Base-by-base conservation (phyloP, 2,888 invertebrate genomes). In the Sinelater perroti region DNA sequence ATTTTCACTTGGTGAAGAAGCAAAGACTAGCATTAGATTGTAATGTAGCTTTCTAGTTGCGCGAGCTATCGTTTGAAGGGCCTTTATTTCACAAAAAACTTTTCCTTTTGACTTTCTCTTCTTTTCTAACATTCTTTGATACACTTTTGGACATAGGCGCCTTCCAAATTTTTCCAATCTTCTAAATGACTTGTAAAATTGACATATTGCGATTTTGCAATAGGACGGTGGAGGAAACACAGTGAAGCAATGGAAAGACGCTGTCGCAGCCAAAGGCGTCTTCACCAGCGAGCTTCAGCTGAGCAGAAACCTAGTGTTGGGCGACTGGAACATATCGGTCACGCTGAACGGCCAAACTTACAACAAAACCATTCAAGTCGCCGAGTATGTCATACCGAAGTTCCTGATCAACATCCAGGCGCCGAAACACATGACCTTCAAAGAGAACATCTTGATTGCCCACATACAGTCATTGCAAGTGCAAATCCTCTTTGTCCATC, bases 321-420 rank as follows among this genome's bases (percentile, higher is more conserved):
- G 96, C 17, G 85, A 88, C 72, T 97, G 96, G 96, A 89, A 86
- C 53, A 89, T 96, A 64, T 86, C 88, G 61, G 87, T 87, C 0
- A 80, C 77, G 11, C 81, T 87, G 4, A 83, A 83, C 40, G 87
- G 84, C 60, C 78, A 79, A 66, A 72, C 67, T 1, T 78, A 73
- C 72, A 83, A 86, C 54, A 89, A 91, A 71, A 83, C 83, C 6
- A 85, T 94, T 61, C 85, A 91, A 73, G 92, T 97, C 3, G 93
- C 94, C 4, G 93, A 95, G 78, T 95, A 95, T 70, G 90, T 97
- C 51, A 79, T 95, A 65, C 98, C 98, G 0, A 96, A 96, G 74
- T 98, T 96, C 78, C 88, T 95, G 72, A 91, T 97, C 56, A 85
- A 85, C 20, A 87, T 97, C 59, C 87, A 91, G 63, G 85, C 94